Conservation (phyloP, 2,113 vertebrate species). For the Aspiorhynchus laticeps region DNA sequence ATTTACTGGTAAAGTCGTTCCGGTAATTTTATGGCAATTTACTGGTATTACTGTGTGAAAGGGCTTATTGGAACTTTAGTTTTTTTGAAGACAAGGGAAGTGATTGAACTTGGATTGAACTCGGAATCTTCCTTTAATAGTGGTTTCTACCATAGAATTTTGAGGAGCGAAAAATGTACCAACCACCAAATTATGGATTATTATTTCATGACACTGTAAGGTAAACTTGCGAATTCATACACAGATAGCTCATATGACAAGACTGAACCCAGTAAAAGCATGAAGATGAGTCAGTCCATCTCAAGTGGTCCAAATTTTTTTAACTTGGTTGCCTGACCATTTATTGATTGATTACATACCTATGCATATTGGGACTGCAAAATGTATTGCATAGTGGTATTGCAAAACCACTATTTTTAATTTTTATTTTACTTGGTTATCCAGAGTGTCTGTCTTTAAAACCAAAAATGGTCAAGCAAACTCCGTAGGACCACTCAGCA, state of each 20-base stretch:
- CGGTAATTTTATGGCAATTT: too few species aligned
- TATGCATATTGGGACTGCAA: not conserved
- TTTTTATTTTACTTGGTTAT: not conserved
- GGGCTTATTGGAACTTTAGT: too few species aligned
- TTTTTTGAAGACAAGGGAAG: not conserved
- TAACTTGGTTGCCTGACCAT: not conserved
- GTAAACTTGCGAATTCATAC: not conserved
- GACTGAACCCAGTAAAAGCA: not conserved
- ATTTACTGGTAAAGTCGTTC: too few species aligned
- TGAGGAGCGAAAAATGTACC: not conserved
- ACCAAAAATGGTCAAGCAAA: not conserved
- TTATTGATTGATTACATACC: not conserved
- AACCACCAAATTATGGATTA: not conserved
- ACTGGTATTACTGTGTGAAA: too few species aligned
- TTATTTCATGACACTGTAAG: not conserved
- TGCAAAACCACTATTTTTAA: not conserved
- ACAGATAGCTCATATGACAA: not conserved
- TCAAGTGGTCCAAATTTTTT: not conserved
- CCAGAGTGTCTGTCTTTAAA: not conserved
- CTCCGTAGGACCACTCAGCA: not conserved
- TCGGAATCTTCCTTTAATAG: not conserved
- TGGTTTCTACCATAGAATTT: not conserved
- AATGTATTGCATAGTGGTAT: not conserved
- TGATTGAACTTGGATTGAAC: not conserved
- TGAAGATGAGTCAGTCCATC: not conserved